Evolutionary conservation across 2,888 invertebrate species (phyloP).

Genomic region (Spodoptera exigua): DNA sequence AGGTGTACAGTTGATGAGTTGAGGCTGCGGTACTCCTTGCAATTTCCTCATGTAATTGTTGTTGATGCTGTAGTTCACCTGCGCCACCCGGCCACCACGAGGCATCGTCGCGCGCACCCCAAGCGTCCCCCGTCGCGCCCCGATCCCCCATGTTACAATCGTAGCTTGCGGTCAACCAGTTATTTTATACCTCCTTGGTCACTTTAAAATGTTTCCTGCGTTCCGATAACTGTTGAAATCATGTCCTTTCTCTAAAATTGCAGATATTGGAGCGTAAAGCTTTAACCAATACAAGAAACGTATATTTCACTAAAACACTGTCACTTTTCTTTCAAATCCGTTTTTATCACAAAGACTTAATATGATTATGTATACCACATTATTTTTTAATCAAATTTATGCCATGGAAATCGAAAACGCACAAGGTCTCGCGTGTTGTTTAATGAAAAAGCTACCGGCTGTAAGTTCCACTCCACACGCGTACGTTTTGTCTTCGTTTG

Average conservation of each 20-base stretch:
- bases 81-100: constrained; percentile 88
- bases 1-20: constrained; percentile 93
- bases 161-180: constrained; percentile 83
- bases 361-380: constrained; percentile 71
- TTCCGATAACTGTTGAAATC: constrained; percentile 69
- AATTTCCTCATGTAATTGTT: constrained; percentile 85
- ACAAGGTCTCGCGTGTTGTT: constrained; percentile 71
- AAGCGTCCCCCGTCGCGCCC: constrained; percentile 88
- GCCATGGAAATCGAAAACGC: constrained; percentile 64
- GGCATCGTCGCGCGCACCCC: constrained; percentile 89
- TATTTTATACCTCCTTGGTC: constrained; percentile 77
- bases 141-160: constrained; percentile 87
- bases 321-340: constrained; percentile 66
- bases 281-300: constrained; percentile 51
- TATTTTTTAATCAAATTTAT: constrained; percentile 62
- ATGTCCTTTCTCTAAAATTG: constrained; percentile 72
- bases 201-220: constrained; percentile 70
- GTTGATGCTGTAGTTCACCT: constrained; percentile 86
- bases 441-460: constrained; percentile 84
- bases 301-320: constrained; percentile 64
- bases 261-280: constrained; percentile 52
- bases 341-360: constrained; percentile 82
- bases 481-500: constrained; percentile 88
- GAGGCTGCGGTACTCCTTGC: constrained; percentile 83
- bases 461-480: constrained; percentile 85